Evolutionary conservation across 2,888 invertebrate genomes (phyloP), one percentile per base, ranked within the genome.

Genomic region (Pseudococcus longispinus): DNA sequence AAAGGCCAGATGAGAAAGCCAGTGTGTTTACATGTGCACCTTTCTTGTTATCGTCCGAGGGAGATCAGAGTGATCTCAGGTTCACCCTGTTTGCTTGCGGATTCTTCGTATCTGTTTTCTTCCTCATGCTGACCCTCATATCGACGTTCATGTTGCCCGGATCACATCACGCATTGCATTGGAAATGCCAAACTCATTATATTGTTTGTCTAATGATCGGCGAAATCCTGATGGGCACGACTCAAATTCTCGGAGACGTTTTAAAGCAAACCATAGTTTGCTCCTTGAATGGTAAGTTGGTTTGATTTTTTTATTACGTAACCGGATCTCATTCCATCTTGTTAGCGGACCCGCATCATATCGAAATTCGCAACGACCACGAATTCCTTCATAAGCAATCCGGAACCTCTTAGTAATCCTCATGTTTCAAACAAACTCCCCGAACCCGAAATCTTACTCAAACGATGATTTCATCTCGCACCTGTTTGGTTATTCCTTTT

Each of bases 111-210:
- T 96, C 96, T 89, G 95, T 95, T 3, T 93, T 95, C 88, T 96
- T 96, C 92, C 92, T 96, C 90, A 94, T 94, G 65, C 95, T 95
- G 23, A 96, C 96, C 85, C 91, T 96, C 90, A 94, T 94, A 80
- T 95, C 96, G 15, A 95, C 96, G 23, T 95, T 94, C 90, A 92
- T 96, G 89, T 92, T 96, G 90, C 96, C 96, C 85, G 94, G 95
- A 89, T 95, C 95, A 89, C 95, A 95, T 91, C 96, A 96, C 92
- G 95, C 95, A 88, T 92, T 96, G 89, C 96, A 96, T 91, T 96
- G 96, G 95, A 93, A 95, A 90, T 96, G 96, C 90, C 96, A 96
- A 92, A 96, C 96, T 89, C 94, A 95, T 91, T 96, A 96, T 91
- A 95, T 96, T 89, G 94, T 94, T 88, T 95, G 96, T 90, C 93